Percentiles rank a stretch among this genome's conserved stretches.
Evolutionary conservation across 2,888 invertebrate genomes (phyloP).

Genomic region (Pandemis heparana): DNA sequence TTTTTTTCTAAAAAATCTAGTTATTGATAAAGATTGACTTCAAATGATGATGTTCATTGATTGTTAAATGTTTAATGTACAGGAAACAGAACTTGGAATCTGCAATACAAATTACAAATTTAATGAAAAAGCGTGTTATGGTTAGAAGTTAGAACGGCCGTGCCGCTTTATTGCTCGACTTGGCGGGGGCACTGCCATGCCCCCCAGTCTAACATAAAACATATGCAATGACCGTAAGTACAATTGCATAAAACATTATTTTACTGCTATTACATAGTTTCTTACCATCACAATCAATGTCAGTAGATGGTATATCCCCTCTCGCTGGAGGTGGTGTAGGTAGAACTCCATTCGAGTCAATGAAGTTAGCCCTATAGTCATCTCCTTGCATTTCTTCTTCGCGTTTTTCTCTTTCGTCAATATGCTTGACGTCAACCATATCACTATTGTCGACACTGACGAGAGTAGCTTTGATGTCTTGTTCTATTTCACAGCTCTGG

Average conservation of each 20-base stretch:
- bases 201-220: too few relatives aligned
- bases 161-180: too few relatives aligned
- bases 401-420: conserved; percentile 68
- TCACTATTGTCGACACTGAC: conserved; percentile 67
- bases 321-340: conserved; percentile 61
- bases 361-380: conserved; percentile 71
- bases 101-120: too few relatives aligned
- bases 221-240: too few relatives aligned
- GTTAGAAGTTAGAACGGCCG: too few relatives aligned
- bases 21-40: too few relatives aligned
- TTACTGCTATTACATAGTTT: neutral
- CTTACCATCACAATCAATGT: conserved; percentile 80
- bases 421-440: conserved; percentile 73
- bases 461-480: conserved; percentile 61
- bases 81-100: too few relatives aligned
- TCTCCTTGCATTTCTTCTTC: conserved; percentile 78
- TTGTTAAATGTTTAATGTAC: too few relatives aligned
- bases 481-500: conserved; percentile 74
- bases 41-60: too few relatives aligned
- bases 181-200: too few relatives aligned
- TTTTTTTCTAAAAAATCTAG: too few relatives aligned
- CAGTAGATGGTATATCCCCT: conserved; percentile 77
- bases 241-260: neutral
- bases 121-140: too few relatives aligned
- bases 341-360: conserved; percentile 62